These are phyloP conservation scores for Ormyrus nitidulus DNA, from an alignment of 2,888 invertebrate species.

Conservation along the genomic window DNA sequence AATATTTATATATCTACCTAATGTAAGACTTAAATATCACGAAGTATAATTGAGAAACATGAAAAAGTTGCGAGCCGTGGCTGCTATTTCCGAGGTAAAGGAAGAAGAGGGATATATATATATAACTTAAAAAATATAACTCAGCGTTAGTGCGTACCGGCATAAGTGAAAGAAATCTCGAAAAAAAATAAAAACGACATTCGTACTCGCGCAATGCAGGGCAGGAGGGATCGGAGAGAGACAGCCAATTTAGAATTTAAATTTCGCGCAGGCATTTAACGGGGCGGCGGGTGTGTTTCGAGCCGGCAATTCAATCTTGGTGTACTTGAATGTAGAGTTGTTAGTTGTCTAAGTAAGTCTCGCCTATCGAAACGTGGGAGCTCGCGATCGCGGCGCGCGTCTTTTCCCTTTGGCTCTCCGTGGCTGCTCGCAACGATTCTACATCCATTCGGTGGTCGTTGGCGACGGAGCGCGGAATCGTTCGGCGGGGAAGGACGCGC, in stretches of 20 bases:
- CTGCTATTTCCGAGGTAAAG: conserved; percentile 33
- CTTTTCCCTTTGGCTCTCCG: conserved; percentile 28
- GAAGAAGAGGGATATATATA: conserved; percentile 10
- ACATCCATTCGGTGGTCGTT: conserved; percentile 6
- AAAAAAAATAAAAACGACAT: conserved; percentile 5
- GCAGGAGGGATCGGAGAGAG: neutral
- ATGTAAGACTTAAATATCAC: conserved; percentile 53
- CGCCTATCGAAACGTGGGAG: conserved; percentile 46
- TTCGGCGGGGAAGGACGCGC: neutral
- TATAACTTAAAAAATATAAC: conserved; percentile 13
- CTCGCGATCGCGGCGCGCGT: conserved; percentile 10
- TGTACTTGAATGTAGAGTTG: conserved; percentile 60
- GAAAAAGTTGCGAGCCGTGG: conserved; percentile 23
- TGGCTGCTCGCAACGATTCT: conserved; percentile 29
- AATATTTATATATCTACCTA: conserved; percentile 55
- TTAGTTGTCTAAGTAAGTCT: conserved; percentile 57
- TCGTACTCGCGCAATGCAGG: conserved; percentile 26
- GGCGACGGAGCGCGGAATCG: neutral
- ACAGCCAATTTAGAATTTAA: conserved; percentile 42
- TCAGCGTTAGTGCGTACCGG: neutral
- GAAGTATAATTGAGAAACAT: conserved; percentile 34
- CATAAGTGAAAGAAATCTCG: neutral
- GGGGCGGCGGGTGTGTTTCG: neutral
- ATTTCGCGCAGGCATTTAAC: conserved; percentile 29
- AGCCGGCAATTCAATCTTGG: conserved; percentile 43